Base-by-base conservation (phyloP, 92 coral and sea anemone species). In the Virgularia gustaviana region DNA sequence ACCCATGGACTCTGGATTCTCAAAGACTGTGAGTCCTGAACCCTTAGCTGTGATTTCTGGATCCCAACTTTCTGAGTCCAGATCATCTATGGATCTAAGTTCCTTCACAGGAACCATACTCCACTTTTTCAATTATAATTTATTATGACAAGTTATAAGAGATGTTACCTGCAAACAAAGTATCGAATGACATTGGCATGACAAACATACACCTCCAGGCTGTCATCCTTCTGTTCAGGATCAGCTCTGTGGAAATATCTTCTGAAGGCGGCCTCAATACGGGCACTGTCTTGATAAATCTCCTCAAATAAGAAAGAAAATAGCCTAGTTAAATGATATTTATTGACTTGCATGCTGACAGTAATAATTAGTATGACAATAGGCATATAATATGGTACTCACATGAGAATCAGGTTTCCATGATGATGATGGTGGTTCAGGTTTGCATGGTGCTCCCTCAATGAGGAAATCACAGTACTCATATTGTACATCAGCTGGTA, bases 181-280 rank as follows among this genome's bases (percentile, higher is more conserved):
- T 94, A 94, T 71, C 99, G 74, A 22, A 94, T 94, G 34, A 94
- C 99, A 82, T 94, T 94, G 36, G 86, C 96, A 85, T 94, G 99
- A 49, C 99, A 89, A 65, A 94, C 88, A 43, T 77, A 94, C 18
- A 94, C 81, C 63, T 94, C 99, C 22, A 89, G 75, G 35, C 95
- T 89, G 71, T 94, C 95, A 9, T 92, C 91, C 31, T 73, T 85
- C 72, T 94, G 99, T 64, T 85, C 83, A 6, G 49, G 78, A 71
- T 94, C 99, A 33, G 99, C 99, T 65, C 99, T 79, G 83, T 89
- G 99, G 52, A 94, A 36, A 80, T 94, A 77, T 41, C 83, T 94
- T 41, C 99, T 87, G 70, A 94, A 94, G 36, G 99, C 99, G 24
- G 99, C 99, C 78, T 94, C 99, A 51, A 94, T 94, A 43, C 96